Base-by-base conservation (phyloP, 2,113 vertebrate genomes). In the Cisticola juncidis region DNA sequence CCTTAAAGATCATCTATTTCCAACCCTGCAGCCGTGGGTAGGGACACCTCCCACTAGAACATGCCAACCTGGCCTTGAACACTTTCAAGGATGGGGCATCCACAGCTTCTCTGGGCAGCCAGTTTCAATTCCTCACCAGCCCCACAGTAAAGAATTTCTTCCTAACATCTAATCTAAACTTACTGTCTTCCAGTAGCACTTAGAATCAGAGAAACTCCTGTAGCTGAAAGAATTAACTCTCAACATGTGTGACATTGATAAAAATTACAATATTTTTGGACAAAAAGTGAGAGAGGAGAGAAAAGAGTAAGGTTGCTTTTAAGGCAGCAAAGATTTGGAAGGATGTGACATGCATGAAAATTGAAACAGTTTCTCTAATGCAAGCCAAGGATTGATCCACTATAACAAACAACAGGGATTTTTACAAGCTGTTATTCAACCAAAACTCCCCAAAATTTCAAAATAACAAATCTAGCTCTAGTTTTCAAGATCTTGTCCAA, bases 21-120 rank as follows among this genome's bases (percentile, higher is more conserved):
- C 23, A 51, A 11, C 6, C 19, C 28, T 0, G 0, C 14, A 81
- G 26, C 51, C 0, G 1, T 60, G 24, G 29, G 45, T 33, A 68
- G 61, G n/a, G 24, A 31, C 7, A 47, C 20, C 8, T 68, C 25
- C 53, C 61, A 40, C 53, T 29, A 53, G 33, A 60, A 12, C 20
- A 40, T 5, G 5, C 20, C 61, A 68, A 14, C 47, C 20, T 18
- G 20, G 28, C 53, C 38, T 54, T 25, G 14, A 53, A 31, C 53
- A 22, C 21, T 47, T 29, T 18, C 9, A 47, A 29, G n/a, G 16
- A 40, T 26, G 28, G 53, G 38, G 20, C n/a, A 68, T 60, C 20
- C 23, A 60, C 9, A 35, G 15, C 3, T 74, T n/a, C 40, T 54
- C 29, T 54, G 47, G 69, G 24, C 17, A 76, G 40, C 33, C 17